phyloP scores from a whole-genome alignment of 2,797 vertebrate genomes.

The Alosa sapidissima region DNA sequence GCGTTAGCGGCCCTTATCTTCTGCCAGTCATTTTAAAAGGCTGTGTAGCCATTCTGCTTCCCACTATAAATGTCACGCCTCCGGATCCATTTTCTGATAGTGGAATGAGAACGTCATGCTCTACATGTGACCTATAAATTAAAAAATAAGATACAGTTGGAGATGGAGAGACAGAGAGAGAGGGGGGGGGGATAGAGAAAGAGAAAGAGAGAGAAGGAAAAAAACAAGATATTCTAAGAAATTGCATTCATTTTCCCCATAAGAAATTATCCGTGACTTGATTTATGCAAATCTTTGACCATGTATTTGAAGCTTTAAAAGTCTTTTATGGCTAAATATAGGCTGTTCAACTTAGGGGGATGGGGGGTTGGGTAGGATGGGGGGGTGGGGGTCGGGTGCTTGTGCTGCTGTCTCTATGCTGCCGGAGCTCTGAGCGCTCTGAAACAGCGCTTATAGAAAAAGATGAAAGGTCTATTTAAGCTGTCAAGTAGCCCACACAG shows the following conservation, averaged over 20 bases:
- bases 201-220: not conserved
- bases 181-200: not conserved
- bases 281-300: slow-evolving; percentile 75
- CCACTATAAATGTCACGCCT: slow-evolving; percentile 48
- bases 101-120: slow-evolving; percentile 48
- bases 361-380: not conserved
- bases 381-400: not conserved
- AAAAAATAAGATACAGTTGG: not conserved
- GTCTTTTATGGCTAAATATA: slow-evolving; percentile 71
- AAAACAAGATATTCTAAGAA: slow-evolving; percentile 64
- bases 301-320: slow-evolving; percentile 65
- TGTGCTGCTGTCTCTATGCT: not conserved
- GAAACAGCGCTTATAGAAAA: slow-evolving; percentile 12
- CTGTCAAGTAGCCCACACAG: slow-evolving; percentile 36
- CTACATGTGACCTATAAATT: slow-evolving; percentile 56
- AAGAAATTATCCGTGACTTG: slow-evolving; percentile 65
- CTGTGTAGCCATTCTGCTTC: slow-evolving; percentile 34
- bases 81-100: slow-evolving; percentile 70
- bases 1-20: not conserved
- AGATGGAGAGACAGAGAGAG: not conserved
- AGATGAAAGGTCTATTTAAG: slow-evolving; percentile 30
- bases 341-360: not conserved
- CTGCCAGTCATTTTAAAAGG: slow-evolving; percentile 31
- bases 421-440: not conserved
- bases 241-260: slow-evolving; percentile 62